Percentiles rank a stretch among this genome's conserved stretches.
Conservation (phyloP, 2,888 invertebrate species). For the Nineta flava region DNA sequence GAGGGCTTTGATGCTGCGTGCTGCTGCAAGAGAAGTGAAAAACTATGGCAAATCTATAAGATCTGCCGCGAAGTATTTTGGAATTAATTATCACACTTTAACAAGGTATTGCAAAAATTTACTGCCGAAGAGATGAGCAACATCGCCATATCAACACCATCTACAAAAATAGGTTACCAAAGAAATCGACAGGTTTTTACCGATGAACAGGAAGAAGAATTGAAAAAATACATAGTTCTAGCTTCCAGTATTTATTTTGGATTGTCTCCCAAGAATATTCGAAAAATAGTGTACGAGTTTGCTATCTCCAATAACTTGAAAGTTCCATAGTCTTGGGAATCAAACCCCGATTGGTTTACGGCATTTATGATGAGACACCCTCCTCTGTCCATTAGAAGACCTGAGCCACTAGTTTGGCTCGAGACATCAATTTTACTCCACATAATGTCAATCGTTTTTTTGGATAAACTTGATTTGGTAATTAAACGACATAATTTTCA, state of each 20-base stretch:
- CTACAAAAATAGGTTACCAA: background rate
- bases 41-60: background rate
- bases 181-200: background rate
- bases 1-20: background rate
- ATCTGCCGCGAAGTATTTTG: background rate
- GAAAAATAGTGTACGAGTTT: background rate
- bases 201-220: background rate
- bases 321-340: background rate
- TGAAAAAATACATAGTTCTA: background rate
- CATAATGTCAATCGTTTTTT: slow-evolving; percentile 16
- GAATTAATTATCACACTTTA: background rate
- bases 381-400: slow-evolving; percentile 15
- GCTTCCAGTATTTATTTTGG: background rate
- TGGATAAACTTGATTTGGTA: slow-evolving; percentile 11
- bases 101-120: background rate
- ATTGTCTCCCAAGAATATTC: background rate
- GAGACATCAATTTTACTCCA: slow-evolving; percentile 17
- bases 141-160: background rate
- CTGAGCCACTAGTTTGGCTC: slow-evolving; percentile 17
- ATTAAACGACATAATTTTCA: no score
- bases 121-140: background rate
- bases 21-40: background rate
- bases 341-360: no score
- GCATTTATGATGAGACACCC: no score
- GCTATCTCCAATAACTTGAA: background rate